Percentiles rank a stretch among this genome's conserved stretches.
Evolutionary conservation across 2,113 vertebrate species (phyloP).

Genomic region (Rafetus swinhoei): DNA sequence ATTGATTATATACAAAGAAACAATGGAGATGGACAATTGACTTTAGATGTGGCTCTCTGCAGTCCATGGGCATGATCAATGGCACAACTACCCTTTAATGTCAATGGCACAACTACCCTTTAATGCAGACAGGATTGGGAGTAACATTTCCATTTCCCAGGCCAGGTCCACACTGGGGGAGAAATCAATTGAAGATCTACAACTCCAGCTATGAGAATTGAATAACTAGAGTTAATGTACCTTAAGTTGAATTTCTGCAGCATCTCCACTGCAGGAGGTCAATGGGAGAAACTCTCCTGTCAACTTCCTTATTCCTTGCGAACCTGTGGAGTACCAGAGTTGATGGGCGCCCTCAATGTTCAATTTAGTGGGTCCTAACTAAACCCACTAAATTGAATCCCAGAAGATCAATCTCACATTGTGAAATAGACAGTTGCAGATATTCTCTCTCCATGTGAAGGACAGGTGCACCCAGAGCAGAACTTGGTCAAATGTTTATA

Average conservation of each 20-base stretch:
- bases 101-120: background rate
- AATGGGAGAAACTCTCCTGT: too few relatives aligned
- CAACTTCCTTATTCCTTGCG: too few relatives aligned
- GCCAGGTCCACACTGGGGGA: too few relatives aligned
- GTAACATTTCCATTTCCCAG: background rate
- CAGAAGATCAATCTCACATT: background rate
- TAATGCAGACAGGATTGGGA: background rate
- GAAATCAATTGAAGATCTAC: too few relatives aligned
- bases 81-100: background rate
- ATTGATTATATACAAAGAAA: background rate
- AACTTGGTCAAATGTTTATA: background rate
- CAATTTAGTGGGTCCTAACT: too few relatives aligned
- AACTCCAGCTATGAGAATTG: too few relatives aligned
- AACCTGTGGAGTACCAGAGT: too few relatives aligned
- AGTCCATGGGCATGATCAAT: background rate
- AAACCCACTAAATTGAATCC: too few relatives aligned
- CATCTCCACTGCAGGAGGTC: too few relatives aligned
- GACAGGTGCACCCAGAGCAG: background rate
- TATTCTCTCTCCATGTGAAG: background rate
- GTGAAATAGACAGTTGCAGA: background rate
- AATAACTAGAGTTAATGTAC: too few relatives aligned
- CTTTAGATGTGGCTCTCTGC: background rate
- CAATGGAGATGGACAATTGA: background rate
- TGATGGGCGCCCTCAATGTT: too few relatives aligned
- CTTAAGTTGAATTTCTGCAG: too few relatives aligned